These are phyloP conservation scores for Sacculina carcini DNA, from an alignment of 2,888 invertebrate genomes.

Conservation along the genomic window DNA sequence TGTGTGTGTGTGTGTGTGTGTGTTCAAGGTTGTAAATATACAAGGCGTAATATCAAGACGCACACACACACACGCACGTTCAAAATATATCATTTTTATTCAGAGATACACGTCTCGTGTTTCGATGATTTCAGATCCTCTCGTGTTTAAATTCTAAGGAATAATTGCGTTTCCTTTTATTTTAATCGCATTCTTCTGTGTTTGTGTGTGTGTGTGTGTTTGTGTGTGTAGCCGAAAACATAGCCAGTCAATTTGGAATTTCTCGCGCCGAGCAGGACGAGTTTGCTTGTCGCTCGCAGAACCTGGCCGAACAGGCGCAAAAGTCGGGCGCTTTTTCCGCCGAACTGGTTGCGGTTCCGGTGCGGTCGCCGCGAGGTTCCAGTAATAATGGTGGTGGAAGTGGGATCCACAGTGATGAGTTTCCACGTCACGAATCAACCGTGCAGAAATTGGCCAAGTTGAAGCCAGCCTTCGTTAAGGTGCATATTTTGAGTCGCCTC, in stretches of 20 bases:
- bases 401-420: constrained; percentile 32
- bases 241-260: constrained; percentile 36
- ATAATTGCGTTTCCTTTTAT: no score
- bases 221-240: constrained; percentile 36
- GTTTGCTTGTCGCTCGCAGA: constrained; percentile 39
- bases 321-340: constrained; percentile 33
- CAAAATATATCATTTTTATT: no score
- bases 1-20: background rate
- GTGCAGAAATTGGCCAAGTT: constrained; percentile 32
- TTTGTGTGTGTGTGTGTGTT: no score
- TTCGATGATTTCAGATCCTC: no score
- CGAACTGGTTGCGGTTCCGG: constrained; percentile 40
- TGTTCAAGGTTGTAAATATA: no score
- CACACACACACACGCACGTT: constrained; percentile 1
- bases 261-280: constrained; percentile 40
- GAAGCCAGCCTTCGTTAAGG: constrained; percentile 34
- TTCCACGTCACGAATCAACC: constrained; percentile 33
- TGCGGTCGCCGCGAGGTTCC: constrained; percentile 17
- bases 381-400: no score
- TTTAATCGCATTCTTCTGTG: no score
- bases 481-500: constrained; percentile 17
- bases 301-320: constrained; percentile 32
- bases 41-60: no score
- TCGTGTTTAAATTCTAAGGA: no score
- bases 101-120: no score